Evolutionary conservation across 2,797 vertebrate genomes (phyloP).

Genomic region (Macrochelys suwanniensis): DNA sequence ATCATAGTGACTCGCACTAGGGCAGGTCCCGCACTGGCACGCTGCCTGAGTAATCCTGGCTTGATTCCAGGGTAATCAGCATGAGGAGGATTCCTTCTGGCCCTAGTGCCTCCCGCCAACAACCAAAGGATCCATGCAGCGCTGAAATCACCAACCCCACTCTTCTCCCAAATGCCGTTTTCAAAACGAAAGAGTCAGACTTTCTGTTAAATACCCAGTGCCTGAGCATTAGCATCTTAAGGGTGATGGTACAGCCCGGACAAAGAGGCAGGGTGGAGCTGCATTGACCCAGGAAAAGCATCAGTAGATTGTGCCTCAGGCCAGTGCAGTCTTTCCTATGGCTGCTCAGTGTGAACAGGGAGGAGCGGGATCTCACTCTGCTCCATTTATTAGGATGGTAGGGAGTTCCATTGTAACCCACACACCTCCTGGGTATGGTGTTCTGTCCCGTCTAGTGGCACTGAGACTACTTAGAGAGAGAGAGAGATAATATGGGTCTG

Average conservation of each 20-base stretch:
- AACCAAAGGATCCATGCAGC: rapidly evolving
- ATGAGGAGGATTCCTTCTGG: too few relatives aligned
- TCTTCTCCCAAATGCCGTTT: not conserved
- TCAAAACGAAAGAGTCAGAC: not conserved
- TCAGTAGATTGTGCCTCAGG: not conserved
- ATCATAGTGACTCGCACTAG: not conserved
- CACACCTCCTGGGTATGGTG: too few relatives aligned
- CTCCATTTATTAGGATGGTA: not conserved
- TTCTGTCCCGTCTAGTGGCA: too few relatives aligned
- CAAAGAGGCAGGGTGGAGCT: not conserved
- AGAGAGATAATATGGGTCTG: too few relatives aligned
- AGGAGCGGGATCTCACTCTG: not conserved
- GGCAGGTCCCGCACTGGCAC: not conserved
- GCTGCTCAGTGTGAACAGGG: not conserved
- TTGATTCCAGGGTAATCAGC: not conserved
- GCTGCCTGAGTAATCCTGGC: not conserved
- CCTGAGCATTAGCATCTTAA: not conserved
- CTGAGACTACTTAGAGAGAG: too few relatives aligned
- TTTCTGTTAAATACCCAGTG: not conserved
- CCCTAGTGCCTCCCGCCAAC: not conserved
- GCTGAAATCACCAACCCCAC: not conserved
- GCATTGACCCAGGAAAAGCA: not conserved
- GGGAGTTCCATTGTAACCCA: too few relatives aligned
- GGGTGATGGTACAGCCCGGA: not conserved
- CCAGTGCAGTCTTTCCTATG: not conserved